phyloP scores from a whole-genome alignment of 2,888 invertebrate species.

The Dysmachus trigonus region DNA sequence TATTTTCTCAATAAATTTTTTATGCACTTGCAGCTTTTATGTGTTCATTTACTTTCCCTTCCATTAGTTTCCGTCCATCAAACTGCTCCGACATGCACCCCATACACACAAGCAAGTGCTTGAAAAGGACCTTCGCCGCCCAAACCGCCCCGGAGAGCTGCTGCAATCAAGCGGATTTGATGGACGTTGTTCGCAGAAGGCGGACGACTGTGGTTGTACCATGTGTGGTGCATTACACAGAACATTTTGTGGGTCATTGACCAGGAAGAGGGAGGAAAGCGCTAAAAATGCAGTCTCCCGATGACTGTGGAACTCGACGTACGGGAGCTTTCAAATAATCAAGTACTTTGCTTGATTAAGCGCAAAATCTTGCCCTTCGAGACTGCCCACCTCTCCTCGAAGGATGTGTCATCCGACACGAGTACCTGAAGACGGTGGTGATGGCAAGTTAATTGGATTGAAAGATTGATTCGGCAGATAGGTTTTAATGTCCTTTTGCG shows the following conservation, averaged over 20 bases:
- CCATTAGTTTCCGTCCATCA: slow-evolving; percentile 14
- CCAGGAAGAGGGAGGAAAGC: not conserved
- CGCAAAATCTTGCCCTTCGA: not conserved
- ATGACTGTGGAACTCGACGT: not conserved
- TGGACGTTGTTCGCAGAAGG: not conserved
- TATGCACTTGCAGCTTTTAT: not conserved
- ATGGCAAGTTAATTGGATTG: slow-evolving; percentile 10
- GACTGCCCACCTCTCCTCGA: not conserved
- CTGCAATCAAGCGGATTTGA: slow-evolving; percentile 6
- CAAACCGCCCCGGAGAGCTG: not conserved
- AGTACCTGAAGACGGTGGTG: not conserved
- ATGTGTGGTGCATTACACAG: not conserved
- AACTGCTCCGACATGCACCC: not conserved
- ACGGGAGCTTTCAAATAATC: slow-evolving; percentile 1
- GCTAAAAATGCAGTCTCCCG: not conserved
- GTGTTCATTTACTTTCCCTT: slow-evolving; percentile 7
- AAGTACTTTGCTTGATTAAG: slow-evolving; percentile 14
- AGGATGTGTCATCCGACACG: not conserved
- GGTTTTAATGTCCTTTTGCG: not conserved
- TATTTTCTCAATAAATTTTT: not conserved
- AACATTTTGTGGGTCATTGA: slow-evolving; percentile 9
- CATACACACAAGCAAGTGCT: not conserved
- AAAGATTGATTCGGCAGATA: slow-evolving; percentile 4
- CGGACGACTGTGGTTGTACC: not conserved
- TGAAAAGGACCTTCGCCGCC: not conserved